Percentiles rank a stretch among this genome's conserved stretches.
These are phyloP conservation scores for Zaprionus inermis DNA, from an alignment of 1,140 invertebrate species.

Conservation along the genomic window DNA sequence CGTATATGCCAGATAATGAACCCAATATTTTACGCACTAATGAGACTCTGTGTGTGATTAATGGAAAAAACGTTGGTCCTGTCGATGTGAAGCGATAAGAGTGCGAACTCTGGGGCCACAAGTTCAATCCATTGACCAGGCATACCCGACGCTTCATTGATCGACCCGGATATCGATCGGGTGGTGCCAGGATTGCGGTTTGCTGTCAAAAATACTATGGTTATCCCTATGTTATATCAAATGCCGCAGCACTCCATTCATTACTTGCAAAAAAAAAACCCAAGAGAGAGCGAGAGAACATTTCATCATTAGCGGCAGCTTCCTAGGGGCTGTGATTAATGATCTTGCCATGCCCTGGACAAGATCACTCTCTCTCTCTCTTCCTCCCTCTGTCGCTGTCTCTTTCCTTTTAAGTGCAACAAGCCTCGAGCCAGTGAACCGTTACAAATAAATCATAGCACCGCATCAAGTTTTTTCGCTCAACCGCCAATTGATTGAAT, in stretches of 20 bases:
- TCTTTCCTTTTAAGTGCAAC: slow-evolving; percentile 51
- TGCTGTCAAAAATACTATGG: slow-evolving; percentile 45
- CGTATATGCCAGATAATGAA: background rate
- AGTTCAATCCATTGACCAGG: slow-evolving; percentile 64
- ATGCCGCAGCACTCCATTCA: slow-evolving; percentile 56
- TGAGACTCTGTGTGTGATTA: slow-evolving; percentile 56
- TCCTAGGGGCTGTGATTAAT: slow-evolving; percentile 68
- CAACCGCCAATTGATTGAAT: slow-evolving; percentile 77
- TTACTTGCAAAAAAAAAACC: slow-evolving; percentile 50
- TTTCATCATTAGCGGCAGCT: slow-evolving; percentile 59
- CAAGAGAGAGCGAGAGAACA: slow-evolving; percentile 10
- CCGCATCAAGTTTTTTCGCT: slow-evolving; percentile 27
- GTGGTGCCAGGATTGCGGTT: slow-evolving; percentile 37
- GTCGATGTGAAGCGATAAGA: slow-evolving; percentile 21
- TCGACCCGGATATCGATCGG: slow-evolving; percentile 13
- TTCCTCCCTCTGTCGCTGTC: background rate
- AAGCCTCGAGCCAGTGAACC: slow-evolving; percentile 50
- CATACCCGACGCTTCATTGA: slow-evolving; percentile 35
- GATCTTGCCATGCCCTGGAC: slow-evolving; percentile 48
- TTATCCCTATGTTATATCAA: slow-evolving; percentile 27
- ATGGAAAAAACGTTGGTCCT: slow-evolving; percentile 28
- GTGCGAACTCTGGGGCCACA: slow-evolving; percentile 38
- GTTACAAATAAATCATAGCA: slow-evolving; percentile 67
- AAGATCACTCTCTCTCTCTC: slow-evolving; percentile 22
- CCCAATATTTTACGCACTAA: slow-evolving; percentile 18